These are phyloP conservation scores for Aeoliscus strigatus DNA, from an alignment of 2,797 vertebrate genomes.

Conservation along the genomic window DNA sequence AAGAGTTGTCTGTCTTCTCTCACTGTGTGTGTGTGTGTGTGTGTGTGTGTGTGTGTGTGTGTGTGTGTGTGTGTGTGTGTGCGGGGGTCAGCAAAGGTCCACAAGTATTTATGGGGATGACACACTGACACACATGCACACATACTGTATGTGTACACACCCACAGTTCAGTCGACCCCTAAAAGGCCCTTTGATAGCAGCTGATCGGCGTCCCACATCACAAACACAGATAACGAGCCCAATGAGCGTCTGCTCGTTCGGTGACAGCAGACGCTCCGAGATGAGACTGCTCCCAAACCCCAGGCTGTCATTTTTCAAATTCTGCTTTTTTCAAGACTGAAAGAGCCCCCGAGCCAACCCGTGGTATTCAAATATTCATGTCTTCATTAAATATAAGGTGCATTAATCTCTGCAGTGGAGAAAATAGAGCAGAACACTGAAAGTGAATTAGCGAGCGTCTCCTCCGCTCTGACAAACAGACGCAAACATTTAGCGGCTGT, in stretches of 20 bases:
- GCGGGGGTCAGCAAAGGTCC: background rate
- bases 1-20: no score
- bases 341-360: constrained; percentile 30
- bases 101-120: no score
- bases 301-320: constrained; percentile 16
- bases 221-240: constrained; percentile 19
- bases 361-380: constrained; percentile 49
- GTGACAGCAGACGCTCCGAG: constrained; percentile 17
- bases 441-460: no score
- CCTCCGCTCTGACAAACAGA: constrained; percentile 1
- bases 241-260: no score
- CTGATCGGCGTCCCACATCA: constrained; percentile 39
- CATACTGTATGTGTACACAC: background rate
- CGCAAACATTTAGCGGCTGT: background rate
- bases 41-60: no score
- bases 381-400: constrained; percentile 37
- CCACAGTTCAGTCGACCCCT: constrained; percentile 7
- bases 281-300: constrained; percentile 22
- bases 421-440: constrained; percentile 4
- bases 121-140: constrained; percentile 7
- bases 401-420: constrained; percentile 30
- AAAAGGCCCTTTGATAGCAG: constrained; percentile 24
- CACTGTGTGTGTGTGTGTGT: no score
- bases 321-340: constrained; percentile 25
- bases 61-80: no score